Evolutionary conservation across 2,113 vertebrate species (phyloP).

Genomic region (Callaeas wilsoni): DNA sequence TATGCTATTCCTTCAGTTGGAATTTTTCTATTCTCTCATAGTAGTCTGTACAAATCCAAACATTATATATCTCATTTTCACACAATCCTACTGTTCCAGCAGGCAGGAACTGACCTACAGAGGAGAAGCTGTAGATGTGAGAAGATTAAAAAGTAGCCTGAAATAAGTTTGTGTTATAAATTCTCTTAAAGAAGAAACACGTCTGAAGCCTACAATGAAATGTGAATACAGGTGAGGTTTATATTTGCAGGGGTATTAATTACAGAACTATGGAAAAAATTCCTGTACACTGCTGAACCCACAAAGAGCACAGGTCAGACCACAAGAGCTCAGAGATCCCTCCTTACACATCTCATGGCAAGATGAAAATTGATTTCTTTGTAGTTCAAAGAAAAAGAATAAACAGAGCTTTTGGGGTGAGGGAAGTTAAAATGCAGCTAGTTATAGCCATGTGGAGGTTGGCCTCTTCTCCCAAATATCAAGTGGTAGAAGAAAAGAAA

Average conservation of each 20-base stretch:
- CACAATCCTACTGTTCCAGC: neutral
- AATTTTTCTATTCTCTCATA: neutral
- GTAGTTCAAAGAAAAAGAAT: neutral
- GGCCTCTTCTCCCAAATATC: neutral
- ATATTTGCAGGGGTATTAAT: neutral
- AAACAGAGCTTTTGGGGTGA: neutral
- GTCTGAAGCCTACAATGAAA: neutral
- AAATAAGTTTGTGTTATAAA: neutral
- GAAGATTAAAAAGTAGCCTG: neutral
- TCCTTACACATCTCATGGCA: neutral
- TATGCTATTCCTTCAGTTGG: neutral
- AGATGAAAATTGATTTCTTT: neutral
- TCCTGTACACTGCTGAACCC: neutral
- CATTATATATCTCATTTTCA: neutral
- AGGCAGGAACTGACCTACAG: neutral
- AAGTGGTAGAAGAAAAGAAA: neutral
- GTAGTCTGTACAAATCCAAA: neutral
- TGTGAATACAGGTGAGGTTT: neutral
- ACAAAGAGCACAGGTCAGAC: neutral
- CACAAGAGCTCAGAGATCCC: neutral
- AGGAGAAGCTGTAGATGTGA: neutral
- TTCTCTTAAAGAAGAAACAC: neutral
- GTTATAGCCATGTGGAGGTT: neutral
- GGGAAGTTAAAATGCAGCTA: neutral
- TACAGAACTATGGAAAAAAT: neutral